phyloP scores from a whole-genome alignment of 23 tunicate species.

The Diplosoma virens region DNA sequence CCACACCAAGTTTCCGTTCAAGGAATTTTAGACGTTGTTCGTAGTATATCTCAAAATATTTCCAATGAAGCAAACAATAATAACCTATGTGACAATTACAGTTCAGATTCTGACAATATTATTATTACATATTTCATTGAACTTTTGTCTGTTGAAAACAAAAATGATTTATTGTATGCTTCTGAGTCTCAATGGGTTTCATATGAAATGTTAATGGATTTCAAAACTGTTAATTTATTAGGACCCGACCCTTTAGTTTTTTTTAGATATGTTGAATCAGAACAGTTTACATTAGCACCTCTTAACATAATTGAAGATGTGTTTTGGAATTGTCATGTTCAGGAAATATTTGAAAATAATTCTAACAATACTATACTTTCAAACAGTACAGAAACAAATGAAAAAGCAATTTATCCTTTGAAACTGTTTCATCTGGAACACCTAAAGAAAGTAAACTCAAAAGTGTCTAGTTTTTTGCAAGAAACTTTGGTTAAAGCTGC shows the following conservation, averaged over 20 bases:
- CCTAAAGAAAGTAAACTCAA: constrained; percentile 7
- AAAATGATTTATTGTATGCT: background rate
- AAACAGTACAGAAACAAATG: background rate
- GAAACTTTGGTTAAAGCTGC: constrained; percentile 26
- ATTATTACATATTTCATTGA: constrained; percentile 7
- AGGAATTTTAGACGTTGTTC: no score
- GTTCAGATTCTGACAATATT: constrained; percentile 2
- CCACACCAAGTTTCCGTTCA: no score
- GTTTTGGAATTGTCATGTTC: no score
- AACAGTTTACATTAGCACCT: background rate
- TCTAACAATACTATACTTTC: background rate
- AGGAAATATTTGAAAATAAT: background rate
- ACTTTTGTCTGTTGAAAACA: background rate
- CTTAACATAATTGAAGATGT: background rate
- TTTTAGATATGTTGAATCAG: background rate
- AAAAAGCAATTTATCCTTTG: no score
- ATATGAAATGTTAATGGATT: background rate
- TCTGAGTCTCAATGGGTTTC: background rate
- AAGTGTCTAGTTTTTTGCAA: constrained; percentile 31
- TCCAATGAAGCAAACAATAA: background rate
- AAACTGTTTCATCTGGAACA: no score
- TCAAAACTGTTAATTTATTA: background rate
- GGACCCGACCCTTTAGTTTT: constrained; percentile 45
- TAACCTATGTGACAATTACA: background rate
- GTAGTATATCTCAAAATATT: background rate